Percentiles rank a stretch among this genome's conserved stretches.
These are phyloP conservation scores for Pangasianodon hypophthalmus DNA, from an alignment of 2,113 vertebrate genomes.

Conservation along the genomic window DNA sequence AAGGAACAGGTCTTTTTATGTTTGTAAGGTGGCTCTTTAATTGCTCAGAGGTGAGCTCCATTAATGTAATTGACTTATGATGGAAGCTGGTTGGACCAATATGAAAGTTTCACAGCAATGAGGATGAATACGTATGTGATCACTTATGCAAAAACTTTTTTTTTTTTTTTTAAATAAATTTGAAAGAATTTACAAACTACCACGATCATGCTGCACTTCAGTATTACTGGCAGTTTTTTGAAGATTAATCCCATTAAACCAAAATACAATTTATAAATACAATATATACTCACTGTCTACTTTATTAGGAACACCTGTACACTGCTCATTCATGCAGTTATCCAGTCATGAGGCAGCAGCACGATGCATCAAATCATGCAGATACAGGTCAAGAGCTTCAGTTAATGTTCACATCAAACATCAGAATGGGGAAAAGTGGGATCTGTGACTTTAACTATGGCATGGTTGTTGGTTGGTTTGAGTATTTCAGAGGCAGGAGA, in stretches of 20 bases:
- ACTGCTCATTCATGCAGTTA: too few species aligned
- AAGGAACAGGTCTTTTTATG: background rate
- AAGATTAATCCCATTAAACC: background rate
- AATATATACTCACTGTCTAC: background rate
- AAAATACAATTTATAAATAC: background rate
- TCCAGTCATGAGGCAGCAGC: too few species aligned
- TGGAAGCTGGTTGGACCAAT: background rate
- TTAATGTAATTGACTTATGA: background rate
- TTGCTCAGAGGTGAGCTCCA: background rate
- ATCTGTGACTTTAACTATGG: too few species aligned
- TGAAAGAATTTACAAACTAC: too few species aligned
- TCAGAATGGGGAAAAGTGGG: too few species aligned
- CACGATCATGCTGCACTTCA: background rate
- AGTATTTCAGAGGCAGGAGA: too few species aligned
- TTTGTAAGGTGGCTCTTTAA: background rate
- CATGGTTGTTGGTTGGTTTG: too few species aligned
- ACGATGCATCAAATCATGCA: too few species aligned
- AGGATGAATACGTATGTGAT: background rate
- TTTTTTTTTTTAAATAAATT: too few species aligned
- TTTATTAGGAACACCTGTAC: too few species aligned
- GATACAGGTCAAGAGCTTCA: too few species aligned
- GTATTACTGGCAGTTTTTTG: background rate
- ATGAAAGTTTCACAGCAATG: background rate
- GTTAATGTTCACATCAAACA: too few species aligned
- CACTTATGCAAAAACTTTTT: background rate